Base-by-base conservation (phyloP, 2,888 invertebrate genomes). In the Phengaris arion region DNA sequence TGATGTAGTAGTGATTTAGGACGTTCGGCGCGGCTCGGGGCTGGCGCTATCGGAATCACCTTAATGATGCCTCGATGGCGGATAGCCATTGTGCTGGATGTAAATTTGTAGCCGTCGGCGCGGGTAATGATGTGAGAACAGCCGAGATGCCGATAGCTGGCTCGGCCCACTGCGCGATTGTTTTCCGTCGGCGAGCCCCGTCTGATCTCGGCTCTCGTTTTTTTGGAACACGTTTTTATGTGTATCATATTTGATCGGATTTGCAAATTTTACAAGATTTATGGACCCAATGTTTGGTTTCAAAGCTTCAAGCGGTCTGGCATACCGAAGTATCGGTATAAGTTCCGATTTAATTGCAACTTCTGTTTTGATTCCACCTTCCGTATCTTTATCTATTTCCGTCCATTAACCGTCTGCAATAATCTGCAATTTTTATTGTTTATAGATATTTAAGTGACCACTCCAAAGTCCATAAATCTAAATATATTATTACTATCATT, bases 121-220 rank as follows among this genome's bases (percentile, higher is more conserved):
- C 90, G 93, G 93, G 93, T 93, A 93, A 93, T 93, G 93, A 93
- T 93, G 93, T 93, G 93, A 93, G 93, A 93, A 93, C 93, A 92
- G 92, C 92, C 92, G 91, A 92, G 93, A 93, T 93, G 90, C 89
- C 87, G 81, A 80, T 79, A 81, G 78, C 79, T 78, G 78, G 78
- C 77, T 76, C 77, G 77, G 77, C 76, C 78, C 78, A 75, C 78
- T 75, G 77, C 51, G 52, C 72, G 78, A 74, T 75, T 76, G 78
- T 77, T 54, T 72, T 72, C 72, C 13, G 72, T 78, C 78, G 77
- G 76, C 73, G 74, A 59, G 48, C 75, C 55, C 48, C 74, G 69
- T 76, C 76, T 76, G 78, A 77, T 78, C 77, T 74, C 64, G 68
- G 75, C 76, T 78, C 77, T 74, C 69, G 76, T 76, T 76, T 77